Evolutionary conservation across 2,888 invertebrate species (phyloP).

Genomic region (Himalopsyche japonica): DNA sequence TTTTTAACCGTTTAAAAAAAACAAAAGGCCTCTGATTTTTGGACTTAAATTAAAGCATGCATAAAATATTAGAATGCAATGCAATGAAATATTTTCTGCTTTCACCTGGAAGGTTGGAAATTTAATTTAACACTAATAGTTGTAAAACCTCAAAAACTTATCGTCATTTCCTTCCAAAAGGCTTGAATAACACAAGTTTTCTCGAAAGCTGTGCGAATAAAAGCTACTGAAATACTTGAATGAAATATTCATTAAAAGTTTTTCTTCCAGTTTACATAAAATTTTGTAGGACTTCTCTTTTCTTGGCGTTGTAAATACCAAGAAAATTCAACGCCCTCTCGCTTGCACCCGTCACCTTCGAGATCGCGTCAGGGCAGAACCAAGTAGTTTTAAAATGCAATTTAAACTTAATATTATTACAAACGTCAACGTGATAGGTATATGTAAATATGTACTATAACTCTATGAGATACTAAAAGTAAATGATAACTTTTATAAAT

Average conservation of each 20-base stretch:
- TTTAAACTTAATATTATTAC: no score
- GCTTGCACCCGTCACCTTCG: background rate
- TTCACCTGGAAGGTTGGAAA: no score
- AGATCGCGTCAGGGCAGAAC: background rate
- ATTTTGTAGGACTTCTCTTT: background rate
- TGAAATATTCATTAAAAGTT: slow-evolving; percentile 25
- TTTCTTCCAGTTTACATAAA: background rate
- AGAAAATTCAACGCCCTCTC: background rate
- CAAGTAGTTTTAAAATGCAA: background rate
- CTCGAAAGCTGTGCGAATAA: background rate
- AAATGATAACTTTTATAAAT: no score
- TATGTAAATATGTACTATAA: no score
- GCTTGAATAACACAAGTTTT: background rate
- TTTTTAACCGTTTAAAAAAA: no score
- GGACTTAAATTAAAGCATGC: no score
- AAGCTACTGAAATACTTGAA: background rate
- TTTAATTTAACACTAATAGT: no score
- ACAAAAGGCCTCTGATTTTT: no score
- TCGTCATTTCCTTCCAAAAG: background rate
- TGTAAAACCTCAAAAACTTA: background rate
- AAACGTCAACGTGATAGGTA: no score
- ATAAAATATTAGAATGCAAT: no score
- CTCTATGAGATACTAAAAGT: no score
- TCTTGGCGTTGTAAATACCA: background rate
- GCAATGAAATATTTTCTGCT: no score